Percentiles rank a stretch among this genome's conserved stretches.
These are phyloP conservation scores for Ormyrus labotus DNA, from an alignment of 2,888 invertebrate genomes.

Conservation along the genomic window DNA sequence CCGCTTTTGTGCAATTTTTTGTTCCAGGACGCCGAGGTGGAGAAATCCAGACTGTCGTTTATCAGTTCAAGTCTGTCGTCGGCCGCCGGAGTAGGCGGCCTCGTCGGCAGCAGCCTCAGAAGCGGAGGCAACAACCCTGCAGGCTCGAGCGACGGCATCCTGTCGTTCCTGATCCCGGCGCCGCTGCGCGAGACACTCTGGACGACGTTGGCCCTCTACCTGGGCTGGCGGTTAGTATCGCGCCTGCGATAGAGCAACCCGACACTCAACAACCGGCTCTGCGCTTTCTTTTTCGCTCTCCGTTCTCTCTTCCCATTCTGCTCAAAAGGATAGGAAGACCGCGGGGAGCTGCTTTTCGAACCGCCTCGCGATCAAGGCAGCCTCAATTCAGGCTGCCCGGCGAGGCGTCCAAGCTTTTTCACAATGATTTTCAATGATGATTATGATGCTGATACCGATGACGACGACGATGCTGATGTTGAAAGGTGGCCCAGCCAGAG, in stretches of 20 bases:
- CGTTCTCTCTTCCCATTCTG: no score
- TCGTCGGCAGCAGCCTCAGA: constrained; percentile 26
- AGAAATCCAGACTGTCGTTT: constrained; percentile 71
- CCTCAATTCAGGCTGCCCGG: background rate
- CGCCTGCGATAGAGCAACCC: constrained; percentile 71
- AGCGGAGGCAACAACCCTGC: constrained; percentile 59
- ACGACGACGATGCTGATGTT: no score
- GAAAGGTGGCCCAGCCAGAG: constrained; percentile 27
- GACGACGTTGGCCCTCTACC: constrained; percentile 74
- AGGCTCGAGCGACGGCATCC: constrained; percentile 70
- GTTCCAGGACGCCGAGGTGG: constrained; percentile 73
- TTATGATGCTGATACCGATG: no score
- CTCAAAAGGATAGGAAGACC: background rate
- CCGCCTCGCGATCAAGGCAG: background rate
- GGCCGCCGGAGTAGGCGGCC: constrained; percentile 50
- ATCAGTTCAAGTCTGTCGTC: constrained; percentile 65
- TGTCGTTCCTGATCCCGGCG: constrained; percentile 72
- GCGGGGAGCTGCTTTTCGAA: background rate
- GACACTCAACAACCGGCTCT: background rate
- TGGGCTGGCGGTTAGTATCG: constrained; percentile 74
- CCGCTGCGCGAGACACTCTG: constrained; percentile 73
- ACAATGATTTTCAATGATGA: no score
- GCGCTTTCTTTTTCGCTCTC: background rate
- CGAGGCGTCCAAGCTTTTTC: background rate
- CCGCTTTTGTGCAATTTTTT: constrained; percentile 40